Conservation (phyloP, 2,113 vertebrate species). For the Onychorhynchus coronatus region DNA sequence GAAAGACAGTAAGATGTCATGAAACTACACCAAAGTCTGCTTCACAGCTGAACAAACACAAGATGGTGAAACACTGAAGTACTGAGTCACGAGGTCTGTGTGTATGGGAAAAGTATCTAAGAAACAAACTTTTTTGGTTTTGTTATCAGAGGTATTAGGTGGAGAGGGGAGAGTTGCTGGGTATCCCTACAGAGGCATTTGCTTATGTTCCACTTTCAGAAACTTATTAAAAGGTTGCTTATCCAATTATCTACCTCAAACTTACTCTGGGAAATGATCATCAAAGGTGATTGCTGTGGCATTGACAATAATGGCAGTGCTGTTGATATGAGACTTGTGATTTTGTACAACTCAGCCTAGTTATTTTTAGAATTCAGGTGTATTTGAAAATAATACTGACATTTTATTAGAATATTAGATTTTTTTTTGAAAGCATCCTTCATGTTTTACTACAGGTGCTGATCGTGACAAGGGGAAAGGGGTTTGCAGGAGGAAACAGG, state of each 20-base stretch:
- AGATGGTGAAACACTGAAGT: neutral
- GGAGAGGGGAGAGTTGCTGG: rapidly evolving
- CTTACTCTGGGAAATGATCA: neutral
- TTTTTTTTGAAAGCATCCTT: neutral
- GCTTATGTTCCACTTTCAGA: neutral
- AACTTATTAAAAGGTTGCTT: neutral
- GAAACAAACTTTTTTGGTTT: neutral
- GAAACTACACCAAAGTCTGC: neutral
- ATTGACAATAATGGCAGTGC: neutral
- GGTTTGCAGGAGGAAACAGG: neutral
- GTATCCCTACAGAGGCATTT: neutral
- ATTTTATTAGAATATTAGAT: neutral
- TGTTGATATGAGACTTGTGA: neutral
- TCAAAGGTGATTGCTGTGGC: neutral
- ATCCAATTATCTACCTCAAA: neutral
- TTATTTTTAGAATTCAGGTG: neutral
- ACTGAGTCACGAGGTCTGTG: rapidly evolving
- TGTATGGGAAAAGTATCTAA: neutral
- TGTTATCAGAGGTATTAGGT: neutral
- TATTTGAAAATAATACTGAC: neutral
- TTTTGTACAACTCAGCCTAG: neutral
- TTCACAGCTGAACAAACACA: neutral
- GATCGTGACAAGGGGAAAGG: neutral
- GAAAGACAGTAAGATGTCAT: neutral
- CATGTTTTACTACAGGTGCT: neutral